Conservation (phyloP, 1,140 invertebrate genomes). For the Heliconius melpomene region DNA sequence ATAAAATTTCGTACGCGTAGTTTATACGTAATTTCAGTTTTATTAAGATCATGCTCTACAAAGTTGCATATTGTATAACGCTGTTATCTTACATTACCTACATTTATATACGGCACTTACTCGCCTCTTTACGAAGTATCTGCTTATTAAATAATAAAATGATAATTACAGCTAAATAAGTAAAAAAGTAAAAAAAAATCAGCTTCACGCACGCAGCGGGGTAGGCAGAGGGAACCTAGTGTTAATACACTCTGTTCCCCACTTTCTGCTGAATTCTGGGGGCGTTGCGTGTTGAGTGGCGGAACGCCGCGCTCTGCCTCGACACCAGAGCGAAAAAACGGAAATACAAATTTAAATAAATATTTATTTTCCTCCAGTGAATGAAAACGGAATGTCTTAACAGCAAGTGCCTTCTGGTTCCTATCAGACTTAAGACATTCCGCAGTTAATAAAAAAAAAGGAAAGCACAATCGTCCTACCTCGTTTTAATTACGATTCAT, state of each 20-base stretch:
- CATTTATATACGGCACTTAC: background rate
- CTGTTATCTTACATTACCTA: background rate
- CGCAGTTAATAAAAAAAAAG: background rate
- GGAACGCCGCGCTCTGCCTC: no score
- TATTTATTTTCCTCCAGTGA: no score
- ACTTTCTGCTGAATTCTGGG: no score
- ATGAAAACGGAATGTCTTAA: no score
- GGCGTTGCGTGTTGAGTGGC: no score
- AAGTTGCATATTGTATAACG: background rate
- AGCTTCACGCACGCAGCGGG: no score
- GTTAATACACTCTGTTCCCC: no score
- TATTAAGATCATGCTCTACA: background rate
- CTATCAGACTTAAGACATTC: background rate
- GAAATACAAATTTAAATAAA: no score
- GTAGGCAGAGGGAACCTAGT: no score
- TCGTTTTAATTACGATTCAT: slow-evolving; percentile 18
- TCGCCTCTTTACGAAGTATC: background rate
- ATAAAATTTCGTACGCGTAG: background rate
- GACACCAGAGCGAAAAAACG: no score
- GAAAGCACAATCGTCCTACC: background rate
- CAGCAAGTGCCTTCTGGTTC: no score
- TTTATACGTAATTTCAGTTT: background rate
- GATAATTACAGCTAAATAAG: background rate
- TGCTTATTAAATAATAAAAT: background rate
- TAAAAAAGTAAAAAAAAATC: background rate